Conservation (phyloP, 2,797 vertebrate genomes). For the Phalanger gymnotis region DNA sequence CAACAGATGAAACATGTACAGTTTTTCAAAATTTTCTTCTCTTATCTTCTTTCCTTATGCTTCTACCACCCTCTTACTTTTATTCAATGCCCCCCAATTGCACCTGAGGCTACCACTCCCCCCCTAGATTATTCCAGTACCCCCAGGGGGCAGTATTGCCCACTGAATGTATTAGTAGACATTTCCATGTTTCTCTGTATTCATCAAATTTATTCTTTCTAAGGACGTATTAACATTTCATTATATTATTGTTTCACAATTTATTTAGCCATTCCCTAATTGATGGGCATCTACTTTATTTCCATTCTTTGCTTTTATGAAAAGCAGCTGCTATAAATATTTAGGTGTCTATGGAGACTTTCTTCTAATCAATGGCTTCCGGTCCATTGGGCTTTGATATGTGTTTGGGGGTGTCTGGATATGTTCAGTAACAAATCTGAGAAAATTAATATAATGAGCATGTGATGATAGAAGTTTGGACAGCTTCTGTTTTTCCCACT, state of each 20-base stretch:
- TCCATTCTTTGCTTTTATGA: not conserved
- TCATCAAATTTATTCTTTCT: not conserved
- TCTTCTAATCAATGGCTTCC: not conserved
- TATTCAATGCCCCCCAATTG: too few relatives aligned
- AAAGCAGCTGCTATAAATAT: not conserved
- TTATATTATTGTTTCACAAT: not conserved
- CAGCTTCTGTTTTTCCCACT: not conserved
- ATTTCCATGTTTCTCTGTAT: not conserved
- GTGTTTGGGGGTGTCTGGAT: not conserved
- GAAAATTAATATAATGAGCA: not conserved
- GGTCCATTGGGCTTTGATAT: not conserved
- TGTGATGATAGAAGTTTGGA: not conserved
- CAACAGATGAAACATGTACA: too few relatives aligned
- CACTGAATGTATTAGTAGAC: too few relatives aligned
- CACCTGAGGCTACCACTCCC: too few relatives aligned
- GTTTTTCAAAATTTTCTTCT: too few relatives aligned
- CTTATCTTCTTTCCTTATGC: too few relatives aligned
- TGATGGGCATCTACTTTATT: not conserved
- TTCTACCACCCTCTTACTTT: too few relatives aligned
- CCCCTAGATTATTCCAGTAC: too few relatives aligned
- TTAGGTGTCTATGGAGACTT: not conserved
- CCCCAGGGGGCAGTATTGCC: too few relatives aligned
- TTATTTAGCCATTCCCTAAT: not conserved
- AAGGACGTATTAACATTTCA: not conserved
- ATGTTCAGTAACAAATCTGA: not conserved